Evolutionary conservation across 2,888 invertebrate genomes (phyloP).

Genomic region (Mesopsocus fuscifrons): DNA sequence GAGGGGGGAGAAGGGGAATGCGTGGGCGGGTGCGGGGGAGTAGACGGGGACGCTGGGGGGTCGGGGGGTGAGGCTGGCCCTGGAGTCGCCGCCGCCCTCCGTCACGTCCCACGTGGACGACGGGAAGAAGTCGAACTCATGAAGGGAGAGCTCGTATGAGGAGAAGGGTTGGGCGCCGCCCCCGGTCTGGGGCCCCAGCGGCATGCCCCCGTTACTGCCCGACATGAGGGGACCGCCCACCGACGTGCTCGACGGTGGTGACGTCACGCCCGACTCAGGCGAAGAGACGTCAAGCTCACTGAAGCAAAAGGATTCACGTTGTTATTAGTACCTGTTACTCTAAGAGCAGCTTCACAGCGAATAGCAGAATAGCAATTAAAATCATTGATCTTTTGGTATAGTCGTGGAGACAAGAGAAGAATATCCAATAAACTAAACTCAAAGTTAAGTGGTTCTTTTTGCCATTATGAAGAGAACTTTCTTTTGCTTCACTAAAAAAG

Average conservation of each 20-base stretch:
- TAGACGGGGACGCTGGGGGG: slow-evolving; percentile 32
- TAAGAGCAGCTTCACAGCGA: too few relatives aligned
- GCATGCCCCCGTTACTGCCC: slow-evolving; percentile 12
- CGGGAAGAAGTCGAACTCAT: slow-evolving; percentile 43
- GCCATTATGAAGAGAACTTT: too few relatives aligned
- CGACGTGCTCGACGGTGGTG: slow-evolving; percentile 12
- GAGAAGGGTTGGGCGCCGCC: slow-evolving; percentile 15
- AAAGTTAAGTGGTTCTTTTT: too few relatives aligned
- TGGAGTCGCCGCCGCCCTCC: slow-evolving; percentile 28
- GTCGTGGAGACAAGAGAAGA: too few relatives aligned
- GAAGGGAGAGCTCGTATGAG: slow-evolving; percentile 30
- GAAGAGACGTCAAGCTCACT: slow-evolving; percentile 10
- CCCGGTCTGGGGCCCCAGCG: slow-evolving; percentile 11
- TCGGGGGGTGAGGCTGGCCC: slow-evolving; percentile 36
- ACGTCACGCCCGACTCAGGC: not conserved
- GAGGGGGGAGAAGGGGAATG: slow-evolving; percentile 44
- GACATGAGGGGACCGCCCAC: slow-evolving; percentile 18
- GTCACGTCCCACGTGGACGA: slow-evolving; percentile 36
- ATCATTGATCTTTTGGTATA: too few relatives aligned
- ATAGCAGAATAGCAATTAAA: too few relatives aligned
- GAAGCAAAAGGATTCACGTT: too few relatives aligned
- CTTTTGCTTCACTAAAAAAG: too few relatives aligned
- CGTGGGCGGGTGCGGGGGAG: slow-evolving; percentile 28
- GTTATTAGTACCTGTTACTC: too few relatives aligned
- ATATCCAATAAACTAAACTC: too few relatives aligned